Evolutionary conservation across 2,113 vertebrate species (phyloP).

Genomic region (Hypanus sabinus): DNA sequence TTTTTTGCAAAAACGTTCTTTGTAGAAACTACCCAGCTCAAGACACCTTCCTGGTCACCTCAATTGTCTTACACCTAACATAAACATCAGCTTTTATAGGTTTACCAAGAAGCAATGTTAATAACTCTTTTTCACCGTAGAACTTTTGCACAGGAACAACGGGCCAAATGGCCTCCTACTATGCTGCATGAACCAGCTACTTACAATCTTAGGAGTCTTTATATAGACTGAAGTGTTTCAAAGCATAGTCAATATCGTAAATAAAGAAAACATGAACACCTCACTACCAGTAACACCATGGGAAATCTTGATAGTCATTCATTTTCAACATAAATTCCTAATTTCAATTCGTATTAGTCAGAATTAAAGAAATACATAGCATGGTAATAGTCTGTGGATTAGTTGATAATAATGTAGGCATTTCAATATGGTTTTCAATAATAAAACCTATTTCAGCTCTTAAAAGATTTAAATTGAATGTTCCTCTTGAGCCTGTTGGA

Average conservation of each 20-base stretch:
- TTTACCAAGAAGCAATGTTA: too few relatives aligned
- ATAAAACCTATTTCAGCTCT: conserved; percentile 31
- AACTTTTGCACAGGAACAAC: background rate
- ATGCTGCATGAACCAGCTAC: background rate
- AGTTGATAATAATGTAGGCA: conserved; percentile 22
- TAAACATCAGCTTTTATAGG: too few relatives aligned
- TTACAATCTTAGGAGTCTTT: background rate
- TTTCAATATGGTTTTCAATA: conserved; percentile 26
- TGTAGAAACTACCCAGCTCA: too few relatives aligned
- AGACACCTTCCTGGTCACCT: too few relatives aligned
- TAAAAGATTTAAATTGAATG: conserved; percentile 35
- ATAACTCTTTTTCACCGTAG: too few relatives aligned
- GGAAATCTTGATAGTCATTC: conserved; percentile 16
- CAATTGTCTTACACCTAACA: too few relatives aligned
- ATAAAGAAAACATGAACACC: background rate
- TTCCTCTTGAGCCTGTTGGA: conserved; percentile 23
- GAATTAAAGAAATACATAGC: conserved; percentile 29
- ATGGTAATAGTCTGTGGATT: background rate
- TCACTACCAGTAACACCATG: background rate
- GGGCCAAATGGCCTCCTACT: background rate
- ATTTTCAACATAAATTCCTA: conserved; percentile 27
- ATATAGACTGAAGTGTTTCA: background rate
- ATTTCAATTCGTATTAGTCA: conserved; percentile 26
- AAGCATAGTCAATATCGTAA: background rate
- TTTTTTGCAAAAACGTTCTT: too few relatives aligned